Evolutionary conservation across 2,113 vertebrate species (phyloP), one percentile per base, ranked within the genome.

Genomic region (Gallinago paraguaiae): DNA sequence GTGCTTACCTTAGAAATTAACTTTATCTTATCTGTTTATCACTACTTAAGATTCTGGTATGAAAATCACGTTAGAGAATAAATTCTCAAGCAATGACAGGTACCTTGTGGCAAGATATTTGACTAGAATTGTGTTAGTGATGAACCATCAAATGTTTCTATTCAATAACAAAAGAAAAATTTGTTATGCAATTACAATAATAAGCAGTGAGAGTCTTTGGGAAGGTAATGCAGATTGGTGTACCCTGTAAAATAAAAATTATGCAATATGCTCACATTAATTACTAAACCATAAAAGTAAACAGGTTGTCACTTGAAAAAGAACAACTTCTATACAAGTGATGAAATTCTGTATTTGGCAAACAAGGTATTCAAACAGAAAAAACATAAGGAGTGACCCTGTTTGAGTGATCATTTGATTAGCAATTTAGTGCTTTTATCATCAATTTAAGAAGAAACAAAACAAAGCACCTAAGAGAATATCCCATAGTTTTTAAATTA

Each of bases 251-350:
- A 92, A 91, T 45, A 82, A 78, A 88, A 95, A 89, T 67, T 71
- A 60, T 45, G 27, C 37, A 79, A 50, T 27, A 63, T 69, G 45
- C 5, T 86, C 28, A 63, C 24, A 57, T 64, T 92, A 88, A 87
- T 88, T 90, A 64, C 57, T 68, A 94, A 88, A 56, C 12, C 19
- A 80, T 60, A 80, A 91, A 90, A 93, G 75, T 22, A 91, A 83
- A 60, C 17, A 93, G 24, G 15, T 37, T 67, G 27, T 45, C 63
- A 89, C 28, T 86, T 74, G 77, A n/a, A 23, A 23, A 79, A 83
- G 59, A 80, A 67, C 2, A 54, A 45, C 15, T 89, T 75, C 75
- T 74, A 39, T 41, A 50, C 6, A 86, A 70, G 13, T 50, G 25
- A 74, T 87, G n/a, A 74, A 92, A 95, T 57, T 87, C 81, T 57